Conservation (phyloP, 2,797 vertebrate genomes). For the Sternarchorhynchus goeldii region DNA sequence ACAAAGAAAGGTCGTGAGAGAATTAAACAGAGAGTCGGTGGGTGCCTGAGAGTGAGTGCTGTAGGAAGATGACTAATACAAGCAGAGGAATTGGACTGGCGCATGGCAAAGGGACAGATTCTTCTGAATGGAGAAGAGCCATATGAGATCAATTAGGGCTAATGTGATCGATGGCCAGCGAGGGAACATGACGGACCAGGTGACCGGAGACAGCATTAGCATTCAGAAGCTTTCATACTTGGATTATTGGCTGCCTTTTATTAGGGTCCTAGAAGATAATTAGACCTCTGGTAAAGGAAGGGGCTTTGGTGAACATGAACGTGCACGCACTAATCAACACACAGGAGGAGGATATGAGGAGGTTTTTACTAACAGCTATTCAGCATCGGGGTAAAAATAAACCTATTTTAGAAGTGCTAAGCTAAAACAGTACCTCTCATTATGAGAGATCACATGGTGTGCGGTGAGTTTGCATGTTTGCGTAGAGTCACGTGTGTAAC, state of each 20-base stretch:
- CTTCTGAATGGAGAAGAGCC: constrained; percentile 12
- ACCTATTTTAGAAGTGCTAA: background rate
- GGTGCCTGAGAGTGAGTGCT: constrained; percentile 12
- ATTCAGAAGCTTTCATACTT: constrained; percentile 1
- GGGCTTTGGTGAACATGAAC: background rate
- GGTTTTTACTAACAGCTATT: background rate
- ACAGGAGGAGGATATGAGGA: too few species aligned
- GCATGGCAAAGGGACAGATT: constrained; percentile 9
- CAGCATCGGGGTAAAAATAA: constrained; percentile 2
- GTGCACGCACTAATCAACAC: background rate
- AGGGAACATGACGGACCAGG: background rate
- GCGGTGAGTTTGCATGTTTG: constrained; percentile 27
- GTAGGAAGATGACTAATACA: constrained; percentile 39
- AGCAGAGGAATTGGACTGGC: constrained; percentile 43
- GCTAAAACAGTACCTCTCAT: constrained; percentile 22
- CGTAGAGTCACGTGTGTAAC: constrained; percentile 55
- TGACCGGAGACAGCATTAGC: background rate
- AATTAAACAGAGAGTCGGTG: background rate
- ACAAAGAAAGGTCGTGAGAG: constrained; percentile 4
- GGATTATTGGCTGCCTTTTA: background rate
- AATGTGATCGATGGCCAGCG: constrained; percentile 10
- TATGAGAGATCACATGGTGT: constrained; percentile 17
- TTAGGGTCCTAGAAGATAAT: constrained; percentile 4
- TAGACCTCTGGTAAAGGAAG: background rate
- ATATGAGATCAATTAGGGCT: constrained; percentile 6